Evolutionary conservation across 2,113 vertebrate species (phyloP).

Genomic region (Podarcis muralis): DNA sequence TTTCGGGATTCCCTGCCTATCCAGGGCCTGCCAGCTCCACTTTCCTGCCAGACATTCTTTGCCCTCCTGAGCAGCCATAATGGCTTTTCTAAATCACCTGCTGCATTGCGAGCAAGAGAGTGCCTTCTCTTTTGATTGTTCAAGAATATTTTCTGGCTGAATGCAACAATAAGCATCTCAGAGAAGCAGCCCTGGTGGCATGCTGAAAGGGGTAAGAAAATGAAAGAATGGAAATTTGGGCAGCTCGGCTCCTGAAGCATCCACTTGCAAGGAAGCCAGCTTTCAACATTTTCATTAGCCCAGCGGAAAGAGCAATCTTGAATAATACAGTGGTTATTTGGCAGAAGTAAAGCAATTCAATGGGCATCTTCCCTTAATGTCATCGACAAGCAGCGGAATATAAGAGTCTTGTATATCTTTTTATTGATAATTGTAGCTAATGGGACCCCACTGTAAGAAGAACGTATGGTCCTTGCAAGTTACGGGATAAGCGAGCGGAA

Average conservation of each 20-base stretch:
- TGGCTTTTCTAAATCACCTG: slow-evolving; percentile 5
- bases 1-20: not conserved
- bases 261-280: not conserved
- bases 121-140: not conserved
- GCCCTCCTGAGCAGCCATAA: not conserved
- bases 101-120: not conserved
- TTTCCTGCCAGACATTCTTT: slow-evolving; percentile 8
- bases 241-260: not conserved
- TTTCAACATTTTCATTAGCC: not conserved
- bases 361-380: not conserved
- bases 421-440: not conserved
- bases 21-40: not conserved
- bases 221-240: not conserved
- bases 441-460: not conserved
- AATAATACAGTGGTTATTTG: not conserved
- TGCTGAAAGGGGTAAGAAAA: not conserved
- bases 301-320: not conserved
- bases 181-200: not conserved
- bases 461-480: not conserved
- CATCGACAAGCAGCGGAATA: not conserved
- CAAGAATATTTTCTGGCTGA: not conserved
- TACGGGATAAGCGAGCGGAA: not conserved
- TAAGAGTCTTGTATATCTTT: not conserved
- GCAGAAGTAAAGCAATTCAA: not conserved
- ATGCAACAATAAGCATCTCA: not conserved